Conservation (phyloP, 2,888 invertebrate genomes). For the Heliconius erato region DNA sequence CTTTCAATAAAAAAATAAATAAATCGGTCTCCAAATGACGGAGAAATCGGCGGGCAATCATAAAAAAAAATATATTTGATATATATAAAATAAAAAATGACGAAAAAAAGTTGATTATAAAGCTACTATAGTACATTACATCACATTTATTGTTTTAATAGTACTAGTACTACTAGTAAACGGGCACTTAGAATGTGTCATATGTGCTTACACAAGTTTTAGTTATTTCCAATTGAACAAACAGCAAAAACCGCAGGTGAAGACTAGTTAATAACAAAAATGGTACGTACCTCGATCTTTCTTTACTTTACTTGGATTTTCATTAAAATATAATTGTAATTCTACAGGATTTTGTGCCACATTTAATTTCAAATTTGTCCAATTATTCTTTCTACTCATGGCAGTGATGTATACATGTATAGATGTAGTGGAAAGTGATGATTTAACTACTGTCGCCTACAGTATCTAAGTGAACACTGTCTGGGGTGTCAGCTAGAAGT, state of each 20-base stretch:
- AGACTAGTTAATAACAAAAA: background rate
- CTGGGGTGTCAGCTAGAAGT: conserved; percentile 50
- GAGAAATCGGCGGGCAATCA: too few species aligned
- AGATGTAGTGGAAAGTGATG: conserved; percentile 41
- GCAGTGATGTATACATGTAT: conserved; percentile 48
- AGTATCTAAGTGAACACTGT: conserved; percentile 52
- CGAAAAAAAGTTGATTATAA: too few species aligned
- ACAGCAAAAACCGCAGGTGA: background rate
- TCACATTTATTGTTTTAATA: too few species aligned
- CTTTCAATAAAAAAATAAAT: too few species aligned
- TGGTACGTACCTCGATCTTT: conserved; percentile 70
- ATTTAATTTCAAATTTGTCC: conserved; percentile 74
- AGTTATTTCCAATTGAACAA: background rate
- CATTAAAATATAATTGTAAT: conserved; percentile 33
- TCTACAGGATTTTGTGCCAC: conserved; percentile 58
- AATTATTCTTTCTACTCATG: conserved; percentile 72
- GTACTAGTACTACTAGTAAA: too few species aligned
- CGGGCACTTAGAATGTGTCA: too few species aligned
- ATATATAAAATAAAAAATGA: too few species aligned
- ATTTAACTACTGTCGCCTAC: conserved; percentile 47
- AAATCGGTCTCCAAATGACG: too few species aligned
- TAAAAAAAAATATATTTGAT: too few species aligned
- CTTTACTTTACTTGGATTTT: conserved; percentile 51
- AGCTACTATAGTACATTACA: too few species aligned
- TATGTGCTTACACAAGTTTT: background rate